Conservation (phyloP, 2,797 vertebrate genomes). For the Alosa sapidissima region DNA sequence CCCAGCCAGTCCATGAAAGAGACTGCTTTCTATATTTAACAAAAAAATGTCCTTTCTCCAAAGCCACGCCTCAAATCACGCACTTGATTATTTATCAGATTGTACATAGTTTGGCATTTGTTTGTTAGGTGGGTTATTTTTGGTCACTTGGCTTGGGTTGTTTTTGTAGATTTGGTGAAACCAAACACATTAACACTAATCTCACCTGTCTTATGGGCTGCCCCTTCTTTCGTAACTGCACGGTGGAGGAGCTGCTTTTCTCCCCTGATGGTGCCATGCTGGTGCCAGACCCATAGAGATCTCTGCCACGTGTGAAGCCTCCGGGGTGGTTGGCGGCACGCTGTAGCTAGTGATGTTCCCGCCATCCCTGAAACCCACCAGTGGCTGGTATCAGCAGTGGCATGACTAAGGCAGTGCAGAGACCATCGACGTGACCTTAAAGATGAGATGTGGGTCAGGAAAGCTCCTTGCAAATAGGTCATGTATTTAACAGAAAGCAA, state of each 20-base stretch:
- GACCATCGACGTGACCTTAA: neutral
- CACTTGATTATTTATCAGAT: conserved; percentile 78
- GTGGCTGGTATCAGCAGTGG: neutral
- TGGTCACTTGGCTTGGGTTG: conserved; percentile 50
- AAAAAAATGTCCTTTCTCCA: conserved; percentile 67
- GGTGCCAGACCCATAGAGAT: neutral
- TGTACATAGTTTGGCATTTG: conserved; percentile 79
- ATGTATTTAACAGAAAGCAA: conserved; percentile 16
- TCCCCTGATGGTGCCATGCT: neutral
- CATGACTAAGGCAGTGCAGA: neutral
- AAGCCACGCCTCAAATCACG: conserved; percentile 77
- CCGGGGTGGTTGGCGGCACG: neutral
- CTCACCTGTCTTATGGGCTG: conserved; percentile 49
- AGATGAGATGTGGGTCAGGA: neutral
- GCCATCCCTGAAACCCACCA: neutral
- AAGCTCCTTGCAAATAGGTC: neutral
- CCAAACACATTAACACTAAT: conserved; percentile 61
- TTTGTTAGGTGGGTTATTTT: neutral
- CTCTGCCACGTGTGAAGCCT: neutral
- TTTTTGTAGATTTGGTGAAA: conserved; percentile 66
- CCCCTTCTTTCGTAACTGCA: neutral
- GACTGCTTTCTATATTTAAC: conserved; percentile 59
- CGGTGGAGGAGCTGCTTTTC: neutral
- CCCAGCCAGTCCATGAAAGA: conserved; percentile 66
- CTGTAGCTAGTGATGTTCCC: neutral